Percentiles rank a stretch among this genome's conserved stretches.
Evolutionary conservation across 1,140 invertebrate species (phyloP).

Genomic region (Pachypeltis micranthus): DNA sequence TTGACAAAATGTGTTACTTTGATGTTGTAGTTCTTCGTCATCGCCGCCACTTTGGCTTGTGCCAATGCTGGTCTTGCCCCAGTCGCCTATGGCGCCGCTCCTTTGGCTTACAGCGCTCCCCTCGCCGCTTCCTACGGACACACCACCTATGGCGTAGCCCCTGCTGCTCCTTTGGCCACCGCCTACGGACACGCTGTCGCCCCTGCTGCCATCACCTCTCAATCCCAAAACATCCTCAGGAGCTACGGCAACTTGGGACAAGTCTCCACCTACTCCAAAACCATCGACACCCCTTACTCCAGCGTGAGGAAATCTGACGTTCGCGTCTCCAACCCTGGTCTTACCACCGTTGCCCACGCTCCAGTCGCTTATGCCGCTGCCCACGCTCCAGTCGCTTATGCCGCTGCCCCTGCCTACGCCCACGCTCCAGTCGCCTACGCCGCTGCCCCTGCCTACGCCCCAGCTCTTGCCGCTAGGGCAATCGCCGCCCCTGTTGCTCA

Average conservation of each 20-base stretch:
- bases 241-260: conserved; percentile 32
- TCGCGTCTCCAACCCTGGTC: conserved; percentile 33
- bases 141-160: conserved; percentile 23
- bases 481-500: conserved; percentile 26
- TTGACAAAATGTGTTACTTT: too few species aligned
- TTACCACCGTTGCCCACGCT: conserved; percentile 25
- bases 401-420: conserved; percentile 22
- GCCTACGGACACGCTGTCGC: conserved; percentile 19
- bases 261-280: conserved; percentile 33
- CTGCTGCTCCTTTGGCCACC: conserved; percentile 15
- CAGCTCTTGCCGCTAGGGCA: conserved; percentile 24
- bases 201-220: conserved; percentile 29
- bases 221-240: conserved; percentile 31
- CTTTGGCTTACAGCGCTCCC: conserved; percentile 28
- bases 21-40: conserved; percentile 24
- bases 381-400: conserved; percentile 20
- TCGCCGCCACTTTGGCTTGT: conserved; percentile 25
- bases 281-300: conserved; percentile 33
- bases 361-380: conserved; percentile 22
- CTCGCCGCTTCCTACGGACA: conserved; percentile 28
- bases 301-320: conserved; percentile 34
- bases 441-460: conserved; percentile 16
- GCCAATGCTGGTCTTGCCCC: conserved; percentile 25
- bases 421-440: conserved; percentile 19
- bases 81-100: conserved; percentile 22